phyloP scores from a whole-genome alignment of 2,888 invertebrate species.

The Vanessa cardui region DNA sequence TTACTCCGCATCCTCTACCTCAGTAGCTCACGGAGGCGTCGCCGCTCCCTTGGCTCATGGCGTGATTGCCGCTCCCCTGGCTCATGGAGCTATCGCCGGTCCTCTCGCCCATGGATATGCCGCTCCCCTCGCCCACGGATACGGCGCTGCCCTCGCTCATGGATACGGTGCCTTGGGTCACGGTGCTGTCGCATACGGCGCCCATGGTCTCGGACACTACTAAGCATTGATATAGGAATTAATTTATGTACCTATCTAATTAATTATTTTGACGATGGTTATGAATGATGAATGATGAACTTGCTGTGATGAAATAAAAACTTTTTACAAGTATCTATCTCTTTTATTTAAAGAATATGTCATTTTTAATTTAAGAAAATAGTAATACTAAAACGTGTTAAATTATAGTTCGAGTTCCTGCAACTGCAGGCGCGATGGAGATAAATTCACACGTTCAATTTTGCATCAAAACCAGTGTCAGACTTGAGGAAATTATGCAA shows the following conservation, averaged over 20 bases:
- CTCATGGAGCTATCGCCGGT: conserved; percentile 42
- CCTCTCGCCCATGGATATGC: conserved; percentile 53
- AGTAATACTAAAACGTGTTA: neutral
- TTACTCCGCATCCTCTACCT: conserved; percentile 47
- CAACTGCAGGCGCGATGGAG: neutral
- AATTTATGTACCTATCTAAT: conserved; percentile 47
- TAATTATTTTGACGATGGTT: conserved; percentile 45
- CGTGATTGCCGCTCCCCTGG: conserved; percentile 37
- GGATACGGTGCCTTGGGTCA: conserved; percentile 53
- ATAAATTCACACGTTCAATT: conserved; percentile 7
- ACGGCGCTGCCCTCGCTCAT: conserved; percentile 55
- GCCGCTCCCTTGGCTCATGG: conserved; percentile 38
- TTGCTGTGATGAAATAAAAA: conserved; percentile 47
- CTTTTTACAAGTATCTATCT: conserved; percentile 23
- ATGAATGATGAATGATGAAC: conserved; percentile 45
- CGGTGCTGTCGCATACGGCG: conserved; percentile 44
- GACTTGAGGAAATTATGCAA: conserved; percentile 9
- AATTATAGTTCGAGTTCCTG: neutral
- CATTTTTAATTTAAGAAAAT: too few relatives aligned
- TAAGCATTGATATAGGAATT: conserved; percentile 43
- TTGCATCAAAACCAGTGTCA: conserved; percentile 1
- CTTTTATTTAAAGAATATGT: too few relatives aligned
- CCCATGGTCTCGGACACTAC: conserved; percentile 46
- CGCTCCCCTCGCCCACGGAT: conserved; percentile 52
- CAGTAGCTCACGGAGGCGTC: conserved; percentile 47